Evolutionary conservation across 92 coral and sea anemone species (phyloP).

Genomic region (Phenganax subtilis): DNA sequence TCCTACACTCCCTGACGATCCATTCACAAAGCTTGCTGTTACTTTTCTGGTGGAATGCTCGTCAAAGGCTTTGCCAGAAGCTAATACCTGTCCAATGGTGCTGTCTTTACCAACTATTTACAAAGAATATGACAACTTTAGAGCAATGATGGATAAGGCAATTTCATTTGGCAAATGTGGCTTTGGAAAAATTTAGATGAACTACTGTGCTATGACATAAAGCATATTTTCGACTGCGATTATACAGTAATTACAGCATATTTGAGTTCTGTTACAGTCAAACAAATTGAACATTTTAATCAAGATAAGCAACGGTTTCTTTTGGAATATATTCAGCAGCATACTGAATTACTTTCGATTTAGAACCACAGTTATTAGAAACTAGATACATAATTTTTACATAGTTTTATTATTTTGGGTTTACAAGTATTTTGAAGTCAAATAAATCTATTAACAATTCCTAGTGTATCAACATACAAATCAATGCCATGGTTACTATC

Average conservation of each 20-base stretch:
- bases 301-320: background rate
- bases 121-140: conserved; percentile 21
- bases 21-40: conserved; percentile 31
- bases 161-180: conserved; percentile 41
- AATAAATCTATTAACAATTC: background rate
- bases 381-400: too few species aligned
- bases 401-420: too few species aligned
- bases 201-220: background rate
- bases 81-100: conserved; percentile 38
- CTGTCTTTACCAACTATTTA: conserved; percentile 21
- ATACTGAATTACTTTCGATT: too few species aligned
- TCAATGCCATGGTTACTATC: conserved; percentile 50
- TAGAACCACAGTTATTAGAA: too few species aligned
- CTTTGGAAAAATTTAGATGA: conserved; percentile 35
- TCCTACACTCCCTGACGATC: conserved; percentile 23
- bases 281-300: background rate
- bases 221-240: background rate
- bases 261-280: background rate
- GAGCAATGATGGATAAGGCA: conserved; percentile 29
- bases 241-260: background rate
- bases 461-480: conserved; percentile 39
- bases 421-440: background rate
- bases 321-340: too few species aligned
- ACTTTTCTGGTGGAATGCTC: background rate
- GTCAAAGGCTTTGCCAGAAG: conserved; percentile 41